phyloP scores from a whole-genome alignment of 30 jellyfish, hydroid and myxozoan species.

The Cassiopea andromeda region DNA sequence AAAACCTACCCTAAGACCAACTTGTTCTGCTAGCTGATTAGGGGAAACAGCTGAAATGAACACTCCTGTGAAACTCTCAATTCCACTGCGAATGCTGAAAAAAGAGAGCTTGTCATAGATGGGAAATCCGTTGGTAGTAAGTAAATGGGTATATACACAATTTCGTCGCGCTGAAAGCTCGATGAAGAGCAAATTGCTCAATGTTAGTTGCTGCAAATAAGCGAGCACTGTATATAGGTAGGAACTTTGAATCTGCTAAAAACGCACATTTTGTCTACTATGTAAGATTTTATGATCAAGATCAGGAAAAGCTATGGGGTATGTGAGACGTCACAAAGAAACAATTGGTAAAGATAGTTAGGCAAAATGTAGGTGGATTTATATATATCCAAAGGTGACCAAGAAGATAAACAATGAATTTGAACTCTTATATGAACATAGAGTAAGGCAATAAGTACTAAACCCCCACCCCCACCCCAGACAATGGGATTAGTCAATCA shows the following conservation, averaged over 20 bases:
- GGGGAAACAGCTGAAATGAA: slow-evolving; percentile 71
- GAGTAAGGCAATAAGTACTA: too few species aligned
- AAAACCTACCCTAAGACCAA: slow-evolving; percentile 67
- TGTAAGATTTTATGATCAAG: too few species aligned
- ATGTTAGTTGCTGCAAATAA: background rate
- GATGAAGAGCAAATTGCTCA: background rate
- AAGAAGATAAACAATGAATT: too few species aligned
- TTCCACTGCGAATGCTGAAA: slow-evolving; percentile 81
- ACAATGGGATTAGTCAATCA: too few species aligned
- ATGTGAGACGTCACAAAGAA: too few species aligned
- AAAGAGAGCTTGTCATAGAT: background rate
- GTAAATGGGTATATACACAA: background rate
- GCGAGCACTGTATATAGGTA: background rate
- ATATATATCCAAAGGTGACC: too few species aligned
- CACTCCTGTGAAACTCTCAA: slow-evolving; percentile 67
- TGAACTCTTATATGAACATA: too few species aligned
- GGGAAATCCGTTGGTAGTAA: background rate
- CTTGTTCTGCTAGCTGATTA: slow-evolving; percentile 74
- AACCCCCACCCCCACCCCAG: too few species aligned
- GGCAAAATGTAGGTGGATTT: too few species aligned
- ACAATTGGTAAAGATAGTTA: too few species aligned
- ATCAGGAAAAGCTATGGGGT: too few species aligned
- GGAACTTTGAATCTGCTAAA: background rate
- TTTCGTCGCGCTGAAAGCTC: background rate
- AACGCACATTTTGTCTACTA: too few species aligned